Evolutionary conservation across 2,797 vertebrate genomes (phyloP).

Genomic region (Pseudocheirus occidentalis): DNA sequence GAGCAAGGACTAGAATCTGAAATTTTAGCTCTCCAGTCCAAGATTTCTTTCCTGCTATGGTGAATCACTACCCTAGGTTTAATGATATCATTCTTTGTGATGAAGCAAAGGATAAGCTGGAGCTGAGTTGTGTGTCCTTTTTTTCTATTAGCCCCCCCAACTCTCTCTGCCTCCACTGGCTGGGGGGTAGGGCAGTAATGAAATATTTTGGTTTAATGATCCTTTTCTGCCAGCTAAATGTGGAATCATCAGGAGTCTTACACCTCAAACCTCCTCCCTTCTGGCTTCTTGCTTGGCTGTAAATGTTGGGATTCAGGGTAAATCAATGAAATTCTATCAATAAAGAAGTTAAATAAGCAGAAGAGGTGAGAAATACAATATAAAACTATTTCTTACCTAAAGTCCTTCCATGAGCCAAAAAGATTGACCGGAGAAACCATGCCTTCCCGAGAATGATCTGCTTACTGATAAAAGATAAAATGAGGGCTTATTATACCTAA

Average conservation of each 20-base stretch:
- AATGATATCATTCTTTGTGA: not conserved
- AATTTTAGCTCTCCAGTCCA: not conserved
- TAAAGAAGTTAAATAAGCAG: slow-evolving; percentile 42
- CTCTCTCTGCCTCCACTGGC: not conserved
- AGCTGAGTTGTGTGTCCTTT: not conserved
- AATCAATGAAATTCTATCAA: slow-evolving; percentile 29
- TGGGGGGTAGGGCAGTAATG: not conserved
- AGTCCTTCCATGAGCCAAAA: not conserved
- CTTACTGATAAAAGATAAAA: not conserved
- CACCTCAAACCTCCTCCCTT: not conserved
- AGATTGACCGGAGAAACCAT: not conserved
- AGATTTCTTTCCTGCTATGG: not conserved
- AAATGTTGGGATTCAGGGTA: slow-evolving; percentile 29
- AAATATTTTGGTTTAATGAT: not conserved
- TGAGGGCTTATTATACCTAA: not conserved
- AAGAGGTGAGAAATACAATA: slow-evolving; percentile 17
- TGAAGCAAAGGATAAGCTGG: not conserved
- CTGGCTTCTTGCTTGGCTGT: not conserved
- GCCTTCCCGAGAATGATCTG: not conserved
- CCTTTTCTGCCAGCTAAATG: slow-evolving; percentile 18
- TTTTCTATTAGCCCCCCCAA: not conserved
- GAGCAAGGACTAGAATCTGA: not conserved
- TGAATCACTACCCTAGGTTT: not conserved
- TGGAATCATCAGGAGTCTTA: slow-evolving; percentile 1
- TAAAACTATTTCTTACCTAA: not conserved